These are phyloP conservation scores for Struthio camelus DNA, from an alignment of 2,113 vertebrate genomes.

Conservation along the genomic window DNA sequence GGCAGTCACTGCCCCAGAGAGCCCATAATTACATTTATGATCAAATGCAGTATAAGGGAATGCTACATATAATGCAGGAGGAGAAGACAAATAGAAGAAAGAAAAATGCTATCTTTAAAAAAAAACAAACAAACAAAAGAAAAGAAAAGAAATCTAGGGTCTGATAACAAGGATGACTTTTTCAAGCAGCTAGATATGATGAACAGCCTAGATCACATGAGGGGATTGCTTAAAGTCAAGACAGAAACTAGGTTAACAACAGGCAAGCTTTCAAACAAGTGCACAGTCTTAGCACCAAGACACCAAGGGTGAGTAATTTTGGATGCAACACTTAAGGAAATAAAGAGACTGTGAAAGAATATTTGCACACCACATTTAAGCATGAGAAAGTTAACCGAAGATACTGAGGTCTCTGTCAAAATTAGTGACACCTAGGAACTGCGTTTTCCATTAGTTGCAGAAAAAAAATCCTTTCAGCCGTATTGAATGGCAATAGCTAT, in stretches of 20 bases:
- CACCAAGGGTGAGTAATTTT: background rate
- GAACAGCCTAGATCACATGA: background rate
- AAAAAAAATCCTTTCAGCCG: slow-evolving; percentile 54
- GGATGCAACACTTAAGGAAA: slow-evolving; percentile 16
- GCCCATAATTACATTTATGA: background rate
- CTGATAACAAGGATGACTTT: background rate
- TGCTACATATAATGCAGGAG: background rate
- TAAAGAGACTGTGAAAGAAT: background rate
- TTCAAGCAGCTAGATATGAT: background rate
- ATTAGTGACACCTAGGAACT: slow-evolving; percentile 54
- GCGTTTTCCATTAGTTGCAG: slow-evolving; percentile 52
- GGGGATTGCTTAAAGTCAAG: background rate
- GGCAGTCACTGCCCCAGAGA: background rate
- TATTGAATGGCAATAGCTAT: slow-evolving; percentile 58
- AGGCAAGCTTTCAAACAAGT: background rate
- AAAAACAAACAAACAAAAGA: too few species aligned
- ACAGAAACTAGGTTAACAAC: background rate
- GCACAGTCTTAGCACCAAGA: background rate
- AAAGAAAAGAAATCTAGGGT: too few species aligned
- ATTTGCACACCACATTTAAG: slow-evolving; percentile 29
- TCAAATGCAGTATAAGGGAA: background rate
- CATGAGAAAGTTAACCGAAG: slow-evolving; percentile 24
- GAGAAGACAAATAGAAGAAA: background rate
- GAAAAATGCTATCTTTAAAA: background rate
- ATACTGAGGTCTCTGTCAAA: slow-evolving; percentile 42